These are phyloP conservation scores for Gymnarchus niloticus DNA, from an alignment of 2,113 vertebrate species.

Conservation along the genomic window DNA sequence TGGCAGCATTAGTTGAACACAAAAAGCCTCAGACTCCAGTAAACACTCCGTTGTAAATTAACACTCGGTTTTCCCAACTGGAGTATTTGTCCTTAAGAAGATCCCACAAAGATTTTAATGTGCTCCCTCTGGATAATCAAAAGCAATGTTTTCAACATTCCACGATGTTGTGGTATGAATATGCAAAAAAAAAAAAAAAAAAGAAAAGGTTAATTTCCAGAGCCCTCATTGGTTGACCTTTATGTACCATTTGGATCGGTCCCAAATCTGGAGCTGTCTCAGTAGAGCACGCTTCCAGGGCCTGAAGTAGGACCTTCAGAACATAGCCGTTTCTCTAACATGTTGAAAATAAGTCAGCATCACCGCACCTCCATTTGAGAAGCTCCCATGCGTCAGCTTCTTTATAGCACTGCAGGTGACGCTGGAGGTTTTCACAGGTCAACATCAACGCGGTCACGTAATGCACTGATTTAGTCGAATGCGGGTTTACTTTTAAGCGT, in stretches of 20 bases:
- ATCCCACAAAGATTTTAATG: background rate
- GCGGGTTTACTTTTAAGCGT: conserved; percentile 6
- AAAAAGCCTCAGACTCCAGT: background rate
- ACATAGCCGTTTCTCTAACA: background rate
- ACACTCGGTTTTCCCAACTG: no score
- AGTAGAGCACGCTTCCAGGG: background rate
- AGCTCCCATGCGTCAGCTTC: background rate
- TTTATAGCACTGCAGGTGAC: background rate
- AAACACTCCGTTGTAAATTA: background rate
- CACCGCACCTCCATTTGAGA: background rate
- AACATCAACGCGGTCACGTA: background rate
- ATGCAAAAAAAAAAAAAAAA: background rate
- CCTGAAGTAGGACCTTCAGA: background rate
- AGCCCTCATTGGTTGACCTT: background rate
- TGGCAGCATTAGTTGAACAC: background rate
- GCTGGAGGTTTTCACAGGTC: background rate
- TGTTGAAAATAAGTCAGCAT: background rate
- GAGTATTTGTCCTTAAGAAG: background rate
- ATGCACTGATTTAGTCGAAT: background rate
- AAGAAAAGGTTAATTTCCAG: background rate
- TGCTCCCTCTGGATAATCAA: background rate
- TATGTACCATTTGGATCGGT: background rate
- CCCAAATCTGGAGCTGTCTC: background rate
- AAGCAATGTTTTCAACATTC: background rate
- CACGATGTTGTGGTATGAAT: background rate